A percentile compares a stretch with the other conserved stretches of the same genome.
Conservation (phyloP, 92 coral and sea anemone genomes). For the Phenganax subtilis region DNA sequence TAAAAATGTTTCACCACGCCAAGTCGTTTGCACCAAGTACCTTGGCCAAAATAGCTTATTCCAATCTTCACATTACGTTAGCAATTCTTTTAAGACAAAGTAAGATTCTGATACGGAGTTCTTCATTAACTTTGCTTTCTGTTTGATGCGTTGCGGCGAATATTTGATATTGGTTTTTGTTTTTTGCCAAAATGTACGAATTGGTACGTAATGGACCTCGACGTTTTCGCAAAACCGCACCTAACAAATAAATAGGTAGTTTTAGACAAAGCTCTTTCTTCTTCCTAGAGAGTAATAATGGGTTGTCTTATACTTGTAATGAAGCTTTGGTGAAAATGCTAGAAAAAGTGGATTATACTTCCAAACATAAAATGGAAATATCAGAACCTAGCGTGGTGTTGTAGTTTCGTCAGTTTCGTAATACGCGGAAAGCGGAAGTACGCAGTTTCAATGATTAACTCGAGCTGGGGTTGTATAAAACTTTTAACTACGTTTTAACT, state of each 20-base stretch:
- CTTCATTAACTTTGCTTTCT: constrained; percentile 18
- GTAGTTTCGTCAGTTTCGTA: too few relatives aligned
- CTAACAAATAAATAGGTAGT: constrained; percentile 2
- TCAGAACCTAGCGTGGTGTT: too few relatives aligned
- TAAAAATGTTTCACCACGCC: not conserved
- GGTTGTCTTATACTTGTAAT: too few relatives aligned
- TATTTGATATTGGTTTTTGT: constrained; percentile 19
- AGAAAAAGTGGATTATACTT: too few relatives aligned
- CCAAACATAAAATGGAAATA: too few relatives aligned
- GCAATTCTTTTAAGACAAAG: constrained; percentile 19
- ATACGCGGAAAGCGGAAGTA: too few relatives aligned
- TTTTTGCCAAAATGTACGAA: constrained; percentile 30
- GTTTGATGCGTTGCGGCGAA: constrained; percentile 27
- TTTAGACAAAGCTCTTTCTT: not conserved
- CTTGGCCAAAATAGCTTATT: not conserved
- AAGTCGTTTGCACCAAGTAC: not conserved
- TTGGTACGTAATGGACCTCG: constrained; percentile 31
- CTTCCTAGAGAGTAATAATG: not conserved
- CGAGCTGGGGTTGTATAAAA: too few relatives aligned
- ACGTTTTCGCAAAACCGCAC: constrained; percentile 23
- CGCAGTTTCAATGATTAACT: too few relatives aligned
- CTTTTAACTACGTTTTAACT: too few relatives aligned
- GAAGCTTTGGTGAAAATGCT: too few relatives aligned
- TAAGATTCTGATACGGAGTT: constrained; percentile 28
- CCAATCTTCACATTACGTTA: not conserved